A percentile compares a stretch with the other conserved stretches of the same genome.
phyloP scores from a whole-genome alignment of 2,888 invertebrate species.

The Eupithecia dodoneata region DNA sequence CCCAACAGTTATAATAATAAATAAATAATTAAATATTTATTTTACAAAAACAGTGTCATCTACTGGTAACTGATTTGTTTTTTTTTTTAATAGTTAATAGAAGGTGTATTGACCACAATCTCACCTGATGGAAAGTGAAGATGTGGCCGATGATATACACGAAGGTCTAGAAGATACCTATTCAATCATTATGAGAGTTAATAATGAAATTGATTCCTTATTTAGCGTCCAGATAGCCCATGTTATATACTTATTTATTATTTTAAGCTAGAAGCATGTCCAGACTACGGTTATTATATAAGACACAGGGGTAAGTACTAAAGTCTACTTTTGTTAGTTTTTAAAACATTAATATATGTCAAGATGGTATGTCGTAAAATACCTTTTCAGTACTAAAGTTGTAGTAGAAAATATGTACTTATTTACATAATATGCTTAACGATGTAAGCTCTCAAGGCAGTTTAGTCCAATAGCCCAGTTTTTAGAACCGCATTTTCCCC shows the following conservation, averaged over 20 bases:
- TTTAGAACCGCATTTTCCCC: background rate
- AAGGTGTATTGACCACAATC: no score
- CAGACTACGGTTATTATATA: background rate
- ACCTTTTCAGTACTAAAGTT: background rate
- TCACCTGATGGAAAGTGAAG: no score
- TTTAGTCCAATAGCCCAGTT: background rate
- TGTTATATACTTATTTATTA: background rate
- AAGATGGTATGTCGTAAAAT: background rate
- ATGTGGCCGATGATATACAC: no score
- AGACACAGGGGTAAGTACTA: slow-evolving; percentile 3
- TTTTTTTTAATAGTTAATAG: no score
- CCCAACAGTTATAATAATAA: no score
- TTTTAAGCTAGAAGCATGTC: background rate
- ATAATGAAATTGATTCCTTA: background rate
- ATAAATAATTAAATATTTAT: no score
- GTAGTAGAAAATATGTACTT: background rate
- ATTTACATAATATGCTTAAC: slow-evolving; percentile 1
- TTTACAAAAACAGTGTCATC: no score
- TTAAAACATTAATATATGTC: background rate
- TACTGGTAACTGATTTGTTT: no score
- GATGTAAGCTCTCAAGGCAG: slow-evolving; percentile 1
- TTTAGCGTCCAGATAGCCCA: background rate
- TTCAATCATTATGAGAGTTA: no score
- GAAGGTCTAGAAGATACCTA: no score
- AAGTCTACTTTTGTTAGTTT: background rate